Conservation (phyloP, 2,113 vertebrate species). For the Bubo scandiacus region DNA sequence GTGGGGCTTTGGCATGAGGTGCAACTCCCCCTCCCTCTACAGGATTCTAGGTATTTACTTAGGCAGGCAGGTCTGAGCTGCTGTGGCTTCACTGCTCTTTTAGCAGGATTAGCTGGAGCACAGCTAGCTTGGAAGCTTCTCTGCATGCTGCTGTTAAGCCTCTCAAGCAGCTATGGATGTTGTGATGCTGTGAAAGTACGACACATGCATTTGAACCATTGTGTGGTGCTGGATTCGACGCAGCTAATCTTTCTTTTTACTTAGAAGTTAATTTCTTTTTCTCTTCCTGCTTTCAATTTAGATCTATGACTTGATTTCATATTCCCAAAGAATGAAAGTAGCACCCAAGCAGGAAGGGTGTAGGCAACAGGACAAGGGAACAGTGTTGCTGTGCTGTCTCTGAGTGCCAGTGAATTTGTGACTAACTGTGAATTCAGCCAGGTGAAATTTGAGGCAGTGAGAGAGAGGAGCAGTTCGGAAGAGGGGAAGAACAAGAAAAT, state of each 20-base stretch:
- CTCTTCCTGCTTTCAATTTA: not conserved
- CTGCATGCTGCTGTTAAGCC: slow-evolving; percentile 17
- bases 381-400: not conserved
- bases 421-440: not conserved
- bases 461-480: not conserved
- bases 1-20: slow-evolving; percentile 5
- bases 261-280: slow-evolving; percentile 37
- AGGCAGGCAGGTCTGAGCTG: slow-evolving; percentile 27
- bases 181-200: slow-evolving; percentile 12
- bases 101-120: slow-evolving; percentile 36
- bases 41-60: slow-evolving; percentile 20
- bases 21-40: not conserved
- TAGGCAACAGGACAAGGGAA: not conserved
- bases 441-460: not conserved
- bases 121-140: slow-evolving; percentile 26
- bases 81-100: slow-evolving; percentile 35
- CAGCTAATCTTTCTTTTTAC: slow-evolving; percentile 25
- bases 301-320: not conserved
- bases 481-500: not conserved
- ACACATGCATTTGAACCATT: not conserved
- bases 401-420: not conserved
- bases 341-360: slow-evolving; percentile 28
- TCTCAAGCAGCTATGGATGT: slow-evolving; percentile 21
- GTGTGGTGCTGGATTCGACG: not conserved
- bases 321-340: not conserved